Conservation (phyloP, 1,140 invertebrate genomes). For the Fopius arisanus region DNA sequence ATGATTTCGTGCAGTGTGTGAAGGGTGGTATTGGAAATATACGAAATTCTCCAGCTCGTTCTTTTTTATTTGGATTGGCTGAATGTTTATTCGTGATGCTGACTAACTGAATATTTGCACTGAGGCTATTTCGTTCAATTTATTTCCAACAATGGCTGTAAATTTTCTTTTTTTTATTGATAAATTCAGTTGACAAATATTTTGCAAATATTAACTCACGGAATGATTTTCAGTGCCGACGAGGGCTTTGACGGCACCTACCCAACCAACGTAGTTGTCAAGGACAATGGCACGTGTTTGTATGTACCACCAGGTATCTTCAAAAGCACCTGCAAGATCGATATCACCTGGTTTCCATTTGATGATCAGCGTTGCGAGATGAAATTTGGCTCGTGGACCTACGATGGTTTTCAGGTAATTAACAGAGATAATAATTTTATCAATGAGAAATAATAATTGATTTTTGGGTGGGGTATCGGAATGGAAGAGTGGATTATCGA, state of each 20-base stretch:
- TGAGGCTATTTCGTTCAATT: no score
- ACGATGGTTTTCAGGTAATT: slow-evolving; percentile 86
- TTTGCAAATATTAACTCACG: background rate
- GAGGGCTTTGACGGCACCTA: slow-evolving; percentile 97
- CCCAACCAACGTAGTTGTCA: slow-evolving; percentile 96
- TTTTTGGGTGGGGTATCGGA: no score
- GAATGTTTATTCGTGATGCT: no score
- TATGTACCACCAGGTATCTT: slow-evolving; percentile 98
- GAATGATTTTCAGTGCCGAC: slow-evolving; percentile 79
- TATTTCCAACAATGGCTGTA: no score
- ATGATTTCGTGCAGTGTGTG: background rate
- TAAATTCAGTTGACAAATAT: no score
- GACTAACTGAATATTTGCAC: no score
- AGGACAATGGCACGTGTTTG: slow-evolving; percentile 92
- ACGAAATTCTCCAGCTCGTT: no score
- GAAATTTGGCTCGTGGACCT: slow-evolving; percentile 95
- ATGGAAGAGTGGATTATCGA: no score
- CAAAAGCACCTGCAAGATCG: slow-evolving; percentile 95
- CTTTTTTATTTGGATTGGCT: no score
- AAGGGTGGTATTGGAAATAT: background rate
- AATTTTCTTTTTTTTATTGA: no score
- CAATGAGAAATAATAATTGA: no score
- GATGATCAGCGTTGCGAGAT: slow-evolving; percentile 90
- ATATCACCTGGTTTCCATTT: slow-evolving; percentile 73
- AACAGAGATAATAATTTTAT: background rate